Percentiles rank a stretch among this genome's conserved stretches.
Conservation (phyloP, 2,113 vertebrate species). For the Austrofundulus limnaeus region DNA sequence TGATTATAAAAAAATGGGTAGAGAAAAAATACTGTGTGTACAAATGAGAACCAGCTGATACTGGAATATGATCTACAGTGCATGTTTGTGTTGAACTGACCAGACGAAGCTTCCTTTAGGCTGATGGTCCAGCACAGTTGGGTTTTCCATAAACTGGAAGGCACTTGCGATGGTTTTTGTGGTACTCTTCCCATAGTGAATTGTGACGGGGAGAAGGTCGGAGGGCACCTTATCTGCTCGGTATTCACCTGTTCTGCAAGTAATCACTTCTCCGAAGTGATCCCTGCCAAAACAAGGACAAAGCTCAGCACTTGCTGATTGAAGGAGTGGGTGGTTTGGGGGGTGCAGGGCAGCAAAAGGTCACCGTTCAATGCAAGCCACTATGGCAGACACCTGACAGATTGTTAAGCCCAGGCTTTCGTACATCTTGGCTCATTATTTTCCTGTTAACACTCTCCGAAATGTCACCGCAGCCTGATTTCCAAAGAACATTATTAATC, state of each 20-base stretch:
- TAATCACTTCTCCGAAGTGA: conserved; percentile 79
- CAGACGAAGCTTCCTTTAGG: conserved; percentile 89
- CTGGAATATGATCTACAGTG: background rate
- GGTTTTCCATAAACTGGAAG: conserved; percentile 86
- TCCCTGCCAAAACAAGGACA: conserved; percentile 75
- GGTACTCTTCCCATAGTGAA: conserved; percentile 78
- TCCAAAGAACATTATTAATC: conserved; percentile 46
- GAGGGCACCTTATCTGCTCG: conserved; percentile 64
- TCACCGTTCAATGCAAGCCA: conserved; percentile 27
- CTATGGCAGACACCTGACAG: conserved; percentile 65
- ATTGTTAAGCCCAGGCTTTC: conserved; percentile 60
- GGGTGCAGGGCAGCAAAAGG: conserved; percentile 25
- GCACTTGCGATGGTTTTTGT: conserved; percentile 21
- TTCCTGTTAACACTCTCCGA: conserved; percentile 51
- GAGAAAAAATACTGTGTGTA: background rate
- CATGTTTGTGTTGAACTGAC: conserved; percentile 64
- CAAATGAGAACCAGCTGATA: rapidly evolving
- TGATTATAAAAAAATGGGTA: background rate
- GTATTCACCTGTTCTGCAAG: conserved; percentile 85
- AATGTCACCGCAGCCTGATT: conserved; percentile 52
- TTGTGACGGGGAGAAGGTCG: conserved; percentile 55
- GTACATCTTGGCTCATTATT: conserved; percentile 57
- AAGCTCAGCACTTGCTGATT: conserved; percentile 29
- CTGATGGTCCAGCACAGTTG: conserved; percentile 78
- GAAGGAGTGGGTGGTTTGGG: background rate